Percentiles rank a stretch among this genome's conserved stretches.
Conservation (phyloP, 2,113 vertebrate species). For the Sisor rabdophorus region DNA sequence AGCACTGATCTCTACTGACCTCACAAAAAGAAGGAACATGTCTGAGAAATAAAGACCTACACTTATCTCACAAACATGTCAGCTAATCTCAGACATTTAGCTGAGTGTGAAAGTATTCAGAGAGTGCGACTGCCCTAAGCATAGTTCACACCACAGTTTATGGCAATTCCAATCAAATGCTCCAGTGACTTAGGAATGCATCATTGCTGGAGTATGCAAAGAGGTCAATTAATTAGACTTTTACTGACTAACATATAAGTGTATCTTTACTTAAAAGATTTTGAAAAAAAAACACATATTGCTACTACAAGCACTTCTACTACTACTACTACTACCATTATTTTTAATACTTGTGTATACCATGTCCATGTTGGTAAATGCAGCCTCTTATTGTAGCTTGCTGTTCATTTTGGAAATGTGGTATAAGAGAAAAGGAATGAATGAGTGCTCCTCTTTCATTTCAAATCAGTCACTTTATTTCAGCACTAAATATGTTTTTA, state of each 20-base stretch:
- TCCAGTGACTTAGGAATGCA: not conserved
- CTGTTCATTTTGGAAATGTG: not conserved
- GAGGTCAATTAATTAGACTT: not conserved
- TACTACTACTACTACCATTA: not conserved
- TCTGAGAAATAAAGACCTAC: constrained; percentile 56
- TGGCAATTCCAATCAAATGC: constrained; percentile 14
- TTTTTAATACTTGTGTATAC: not conserved
- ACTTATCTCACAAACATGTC: constrained; percentile 17
- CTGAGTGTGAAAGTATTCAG: constrained; percentile 21
- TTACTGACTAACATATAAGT: not conserved
- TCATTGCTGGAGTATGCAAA: not conserved
- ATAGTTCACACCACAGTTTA: constrained; percentile 3
- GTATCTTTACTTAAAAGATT: not conserved
- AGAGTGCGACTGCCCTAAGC: constrained; percentile 15
- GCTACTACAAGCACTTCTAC: not conserved
- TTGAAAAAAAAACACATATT: too few species aligned
- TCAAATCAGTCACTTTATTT: too few species aligned
- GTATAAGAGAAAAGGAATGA: too few species aligned
- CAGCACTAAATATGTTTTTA: too few species aligned
- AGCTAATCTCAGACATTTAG: constrained; percentile 30
- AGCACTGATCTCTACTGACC: constrained; percentile 74
- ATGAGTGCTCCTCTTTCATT: too few species aligned
- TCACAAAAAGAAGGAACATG: constrained; percentile 59
- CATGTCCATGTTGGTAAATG: not conserved
- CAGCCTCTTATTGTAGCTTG: not conserved